A percentile compares a stretch with the other conserved stretches of the same genome.
Conservation (phyloP, 2,797 vertebrate species). For the Pseudochirops corinnae region DNA sequence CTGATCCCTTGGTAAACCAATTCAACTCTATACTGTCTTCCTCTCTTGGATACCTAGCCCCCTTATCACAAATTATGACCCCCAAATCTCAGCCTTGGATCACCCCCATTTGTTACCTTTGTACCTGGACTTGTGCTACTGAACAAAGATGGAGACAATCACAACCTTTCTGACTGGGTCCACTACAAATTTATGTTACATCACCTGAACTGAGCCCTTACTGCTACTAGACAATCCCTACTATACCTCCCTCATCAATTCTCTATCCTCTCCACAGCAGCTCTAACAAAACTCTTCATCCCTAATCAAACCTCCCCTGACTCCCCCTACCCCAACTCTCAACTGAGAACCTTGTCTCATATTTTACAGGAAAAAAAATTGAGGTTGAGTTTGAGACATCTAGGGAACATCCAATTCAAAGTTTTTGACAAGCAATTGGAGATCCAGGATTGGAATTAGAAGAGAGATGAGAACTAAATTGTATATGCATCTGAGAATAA, state of each 20-base stretch:
- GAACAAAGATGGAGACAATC: not conserved
- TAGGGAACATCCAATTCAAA: too few species aligned
- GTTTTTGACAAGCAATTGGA: too few species aligned
- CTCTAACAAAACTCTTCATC: not conserved
- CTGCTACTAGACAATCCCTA: not conserved
- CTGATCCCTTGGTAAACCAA: too few species aligned
- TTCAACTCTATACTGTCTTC: too few species aligned
- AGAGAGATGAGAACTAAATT: too few species aligned
- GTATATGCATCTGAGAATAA: too few species aligned
- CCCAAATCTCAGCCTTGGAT: not conserved
- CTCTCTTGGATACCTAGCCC: too few species aligned
- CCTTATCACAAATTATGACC: too few species aligned
- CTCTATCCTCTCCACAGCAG: not conserved
- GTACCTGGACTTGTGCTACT: not conserved
- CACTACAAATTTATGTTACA: not conserved
- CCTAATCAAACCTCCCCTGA: not conserved
- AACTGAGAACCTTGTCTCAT: too few species aligned
- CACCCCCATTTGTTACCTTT: not conserved
- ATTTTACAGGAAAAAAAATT: too few species aligned
- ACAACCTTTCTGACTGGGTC: not conserved
- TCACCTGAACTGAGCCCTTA: not conserved
- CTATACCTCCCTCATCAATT: not conserved
- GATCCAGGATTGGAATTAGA: too few species aligned
- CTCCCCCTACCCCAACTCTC: not conserved
- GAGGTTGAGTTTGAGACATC: too few species aligned